Percentiles rank a stretch among this genome's conserved stretches.
Evolutionary conservation across 2,113 vertebrate genomes (phyloP).

Genomic region (Polypterus bichir): DNA sequence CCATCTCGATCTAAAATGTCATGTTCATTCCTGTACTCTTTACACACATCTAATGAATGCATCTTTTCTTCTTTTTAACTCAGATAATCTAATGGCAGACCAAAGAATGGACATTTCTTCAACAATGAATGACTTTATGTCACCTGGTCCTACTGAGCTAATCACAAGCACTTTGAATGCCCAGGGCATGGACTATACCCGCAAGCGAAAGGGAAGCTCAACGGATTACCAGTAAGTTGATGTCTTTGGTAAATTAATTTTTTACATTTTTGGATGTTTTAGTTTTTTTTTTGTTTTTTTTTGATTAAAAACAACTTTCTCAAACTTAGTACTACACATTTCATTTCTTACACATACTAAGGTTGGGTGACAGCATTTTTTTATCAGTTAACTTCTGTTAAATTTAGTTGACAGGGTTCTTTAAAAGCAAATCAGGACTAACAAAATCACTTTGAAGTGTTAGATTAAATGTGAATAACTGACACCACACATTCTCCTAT

Average conservation of each 20-base stretch:
- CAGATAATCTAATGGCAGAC: constrained; percentile 95
- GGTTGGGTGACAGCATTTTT: too few species aligned
- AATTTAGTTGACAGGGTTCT: too few species aligned
- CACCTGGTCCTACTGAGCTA: constrained; percentile 79
- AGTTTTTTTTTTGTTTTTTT: constrained; percentile 11
- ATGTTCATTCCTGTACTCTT: too few species aligned
- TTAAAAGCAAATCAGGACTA: too few species aligned
- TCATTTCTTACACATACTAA: constrained; percentile 6
- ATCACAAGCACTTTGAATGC: constrained; percentile 84
- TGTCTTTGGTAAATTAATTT: constrained; percentile 8
- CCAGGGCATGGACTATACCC: constrained; percentile 79
- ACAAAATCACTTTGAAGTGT: too few species aligned
- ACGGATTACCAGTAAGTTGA: constrained; percentile 87
- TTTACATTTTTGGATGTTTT: background rate
- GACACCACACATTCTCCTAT: too few species aligned
- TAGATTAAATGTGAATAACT: too few species aligned
- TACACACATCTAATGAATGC: too few species aligned
- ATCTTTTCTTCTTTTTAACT: background rate
- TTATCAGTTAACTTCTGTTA: too few species aligned
- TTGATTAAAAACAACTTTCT: background rate
- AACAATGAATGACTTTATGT: constrained; percentile 97
- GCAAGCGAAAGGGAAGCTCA: constrained; percentile 92
- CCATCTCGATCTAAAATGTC: too few species aligned
- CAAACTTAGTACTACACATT: constrained; percentile 14
- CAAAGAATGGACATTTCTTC: constrained; percentile 99